These are phyloP conservation scores for Drepana falcataria DNA, from an alignment of 2,888 invertebrate genomes.

Conservation along the genomic window DNA sequence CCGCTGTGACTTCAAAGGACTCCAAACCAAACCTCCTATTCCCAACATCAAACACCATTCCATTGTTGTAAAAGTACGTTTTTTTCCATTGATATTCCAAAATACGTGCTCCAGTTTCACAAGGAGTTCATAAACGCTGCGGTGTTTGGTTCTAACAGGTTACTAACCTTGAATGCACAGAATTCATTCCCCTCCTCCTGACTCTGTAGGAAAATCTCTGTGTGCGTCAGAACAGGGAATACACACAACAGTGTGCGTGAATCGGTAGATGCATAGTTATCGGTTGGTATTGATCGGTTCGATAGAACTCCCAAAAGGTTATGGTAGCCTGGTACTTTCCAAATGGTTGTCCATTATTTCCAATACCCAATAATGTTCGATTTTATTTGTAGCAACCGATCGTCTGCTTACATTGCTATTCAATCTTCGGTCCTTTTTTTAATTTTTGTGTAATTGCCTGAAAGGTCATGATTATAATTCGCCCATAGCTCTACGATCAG, in stretches of 20 bases:
- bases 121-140: constrained; percentile 4
- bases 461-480: too few species aligned
- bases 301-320: constrained; percentile 38
- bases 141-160: background rate
- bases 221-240: constrained; percentile 3
- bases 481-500: too few species aligned
- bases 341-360: constrained; percentile 72
- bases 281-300: constrained; percentile 62
- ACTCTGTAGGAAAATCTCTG: constrained; percentile 1
- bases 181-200: background rate
- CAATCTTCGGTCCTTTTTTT: background rate
- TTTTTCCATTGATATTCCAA: constrained; percentile 4
- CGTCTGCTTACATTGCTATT: background rate
- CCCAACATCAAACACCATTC: background rate
- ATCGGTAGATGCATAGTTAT: constrained; percentile 23
- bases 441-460: background rate
- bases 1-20: background rate
- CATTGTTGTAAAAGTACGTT: background rate
- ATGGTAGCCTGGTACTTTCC: constrained; percentile 65
- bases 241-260: constrained; percentile 10
- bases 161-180: background rate
- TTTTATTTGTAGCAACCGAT: background rate
- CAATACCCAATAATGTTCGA: constrained; percentile 30
- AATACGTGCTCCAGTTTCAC: constrained; percentile 11
- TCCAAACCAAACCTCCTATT: background rate